Percentiles rank a stretch among this genome's conserved stretches.
These are phyloP conservation scores for Myotis findleyi DNA, from an alignment of 2,797 vertebrate species.

Conservation along the genomic window DNA sequence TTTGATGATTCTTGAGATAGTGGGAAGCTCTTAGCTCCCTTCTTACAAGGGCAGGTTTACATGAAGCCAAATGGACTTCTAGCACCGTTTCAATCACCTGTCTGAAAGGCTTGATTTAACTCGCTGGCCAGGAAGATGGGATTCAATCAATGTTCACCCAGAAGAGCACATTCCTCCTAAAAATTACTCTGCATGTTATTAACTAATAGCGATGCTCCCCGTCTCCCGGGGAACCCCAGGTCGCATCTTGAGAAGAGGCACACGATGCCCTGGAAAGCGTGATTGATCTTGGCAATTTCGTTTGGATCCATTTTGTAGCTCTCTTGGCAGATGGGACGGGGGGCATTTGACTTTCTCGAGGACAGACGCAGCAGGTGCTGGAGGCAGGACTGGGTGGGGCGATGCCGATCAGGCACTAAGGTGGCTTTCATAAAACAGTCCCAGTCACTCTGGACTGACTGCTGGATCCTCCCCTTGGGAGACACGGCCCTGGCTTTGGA, in stretches of 20 bases:
- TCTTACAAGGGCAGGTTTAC: slow-evolving; percentile 52
- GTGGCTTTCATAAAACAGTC: background rate
- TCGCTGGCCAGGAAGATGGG: slow-evolving; percentile 65
- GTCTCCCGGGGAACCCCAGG: background rate
- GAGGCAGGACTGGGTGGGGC: background rate
- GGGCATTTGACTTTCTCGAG: background rate
- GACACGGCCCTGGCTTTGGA: background rate
- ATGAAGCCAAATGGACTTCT: slow-evolving; percentile 67
- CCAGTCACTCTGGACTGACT: background rate
- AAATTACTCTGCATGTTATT: slow-evolving; percentile 75
- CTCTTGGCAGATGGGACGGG: slow-evolving; percentile 23
- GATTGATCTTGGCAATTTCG: slow-evolving; percentile 24
- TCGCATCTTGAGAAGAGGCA: slow-evolving; percentile 4
- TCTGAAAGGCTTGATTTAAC: slow-evolving; percentile 74
- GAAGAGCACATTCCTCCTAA: slow-evolving; percentile 47
- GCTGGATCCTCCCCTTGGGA: background rate
- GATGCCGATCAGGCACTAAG: background rate
- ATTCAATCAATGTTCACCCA: slow-evolving; percentile 71
- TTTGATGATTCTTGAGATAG: slow-evolving; percentile 77
- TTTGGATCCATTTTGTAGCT: background rate
- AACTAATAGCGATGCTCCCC: slow-evolving; percentile 55
- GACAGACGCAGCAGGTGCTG: slow-evolving; percentile 4
- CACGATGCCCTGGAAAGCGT: background rate
- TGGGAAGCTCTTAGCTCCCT: slow-evolving; percentile 58
- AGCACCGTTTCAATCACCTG: slow-evolving; percentile 72